These are phyloP conservation scores for Epistrophe eligans DNA, from an alignment of 2,888 invertebrate species.

Conservation along the genomic window DNA sequence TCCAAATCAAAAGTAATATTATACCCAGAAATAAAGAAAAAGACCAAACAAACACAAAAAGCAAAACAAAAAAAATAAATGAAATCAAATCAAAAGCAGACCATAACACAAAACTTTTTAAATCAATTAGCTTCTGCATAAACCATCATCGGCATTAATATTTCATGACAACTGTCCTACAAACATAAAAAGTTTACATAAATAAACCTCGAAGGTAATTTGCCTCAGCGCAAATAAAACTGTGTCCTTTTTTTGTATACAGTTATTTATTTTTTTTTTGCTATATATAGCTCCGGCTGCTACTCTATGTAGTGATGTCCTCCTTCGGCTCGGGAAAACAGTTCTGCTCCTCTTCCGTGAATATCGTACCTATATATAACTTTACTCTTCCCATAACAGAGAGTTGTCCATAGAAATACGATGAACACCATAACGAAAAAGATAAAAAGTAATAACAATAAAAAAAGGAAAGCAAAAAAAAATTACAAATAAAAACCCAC, in stretches of 20 bases:
- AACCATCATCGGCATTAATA: constrained; percentile 74
- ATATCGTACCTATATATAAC: no score
- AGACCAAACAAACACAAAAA: no score
- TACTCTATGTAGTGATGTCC: not conserved
- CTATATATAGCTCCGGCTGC: constrained; percentile 11
- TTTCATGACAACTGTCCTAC: constrained; percentile 74
- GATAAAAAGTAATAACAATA: constrained; percentile 65
- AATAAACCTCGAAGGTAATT: constrained; percentile 74
- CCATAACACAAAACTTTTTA: constrained; percentile 72
- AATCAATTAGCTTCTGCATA: constrained; percentile 75
- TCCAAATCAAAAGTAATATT: constrained; percentile 26
- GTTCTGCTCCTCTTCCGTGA: not conserved
- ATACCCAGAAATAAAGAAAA: not conserved
- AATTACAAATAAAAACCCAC: constrained; percentile 62
- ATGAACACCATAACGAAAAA: constrained; percentile 55
- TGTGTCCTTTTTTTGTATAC: constrained; percentile 37
- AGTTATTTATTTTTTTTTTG: constrained; percentile 24
- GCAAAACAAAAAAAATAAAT: not conserved
- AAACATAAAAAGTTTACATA: constrained; percentile 70
- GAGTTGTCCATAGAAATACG: constrained; percentile 48
- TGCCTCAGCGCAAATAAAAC: constrained; percentile 67
- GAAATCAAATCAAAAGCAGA: constrained; percentile 52
- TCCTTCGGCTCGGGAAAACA: constrained; percentile 3
- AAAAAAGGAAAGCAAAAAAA: constrained; percentile 20
- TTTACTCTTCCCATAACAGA: constrained; percentile 8